Conservation (phyloP, 2,888 invertebrate species). For the Trachelus tabidus region DNA sequence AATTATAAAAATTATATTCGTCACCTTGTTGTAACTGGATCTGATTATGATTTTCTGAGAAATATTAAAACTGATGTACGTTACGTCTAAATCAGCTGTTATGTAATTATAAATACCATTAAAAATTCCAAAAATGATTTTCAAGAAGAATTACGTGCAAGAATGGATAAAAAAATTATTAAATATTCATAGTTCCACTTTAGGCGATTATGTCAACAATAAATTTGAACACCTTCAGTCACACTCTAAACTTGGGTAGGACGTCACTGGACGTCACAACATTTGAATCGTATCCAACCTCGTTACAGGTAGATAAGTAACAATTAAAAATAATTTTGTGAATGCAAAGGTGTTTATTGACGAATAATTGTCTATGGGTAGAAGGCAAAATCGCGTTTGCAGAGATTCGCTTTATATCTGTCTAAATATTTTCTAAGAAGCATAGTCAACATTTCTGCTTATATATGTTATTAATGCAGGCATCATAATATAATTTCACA, state of each 20-base stretch:
- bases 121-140: not conserved
- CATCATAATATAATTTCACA: not conserved
- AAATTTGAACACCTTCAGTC: conserved; percentile 23
- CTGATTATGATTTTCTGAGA: not conserved
- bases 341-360: not conserved
- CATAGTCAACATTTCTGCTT: not conserved
- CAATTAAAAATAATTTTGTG: not conserved
- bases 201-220: conserved; percentile 8
- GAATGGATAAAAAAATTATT: not conserved
- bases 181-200: not conserved
- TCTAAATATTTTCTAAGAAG: not conserved
- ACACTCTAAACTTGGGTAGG: conserved; percentile 37
- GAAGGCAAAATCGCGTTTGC: not conserved
- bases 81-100: not conserved
- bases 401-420: not conserved
- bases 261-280: conserved; percentile 36
- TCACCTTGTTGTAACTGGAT: not conserved
- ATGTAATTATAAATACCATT: not conserved
- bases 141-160: not conserved
- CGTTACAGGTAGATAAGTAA: not conserved
- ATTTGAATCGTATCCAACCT: not conserved
- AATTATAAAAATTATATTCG: not conserved
- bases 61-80: not conserved
- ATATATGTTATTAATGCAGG: not conserved
- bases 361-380: not conserved